Evolutionary conservation across 2,888 invertebrate genomes (phyloP).

Genomic region (Octodonta nipae): DNA sequence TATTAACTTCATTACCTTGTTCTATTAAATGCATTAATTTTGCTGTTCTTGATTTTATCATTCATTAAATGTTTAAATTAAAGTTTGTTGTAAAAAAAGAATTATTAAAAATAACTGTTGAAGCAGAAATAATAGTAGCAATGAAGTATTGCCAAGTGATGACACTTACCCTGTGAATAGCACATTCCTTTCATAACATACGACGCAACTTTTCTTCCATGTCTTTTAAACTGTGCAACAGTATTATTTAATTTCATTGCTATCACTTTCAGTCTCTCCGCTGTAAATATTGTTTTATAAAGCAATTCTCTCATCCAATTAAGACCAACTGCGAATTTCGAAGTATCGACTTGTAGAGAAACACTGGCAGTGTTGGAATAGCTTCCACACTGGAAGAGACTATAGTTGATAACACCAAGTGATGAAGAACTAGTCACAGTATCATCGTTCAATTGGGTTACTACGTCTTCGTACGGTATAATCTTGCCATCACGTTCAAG

Average conservation of each 20-base stretch:
- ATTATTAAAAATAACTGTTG: too few relatives aligned
- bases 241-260: constrained; percentile 72
- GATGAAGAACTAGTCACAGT: constrained; percentile 49
- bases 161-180: constrained; percentile 32
- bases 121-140: too few relatives aligned
- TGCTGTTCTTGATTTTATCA: too few relatives aligned
- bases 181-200: constrained; percentile 47
- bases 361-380: constrained; percentile 55
- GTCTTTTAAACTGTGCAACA: constrained; percentile 59
- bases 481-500: constrained; percentile 44
- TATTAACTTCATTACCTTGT: too few relatives aligned
- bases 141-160: too few relatives aligned
- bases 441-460: constrained; percentile 64
- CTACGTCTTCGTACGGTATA: constrained; percentile 55
- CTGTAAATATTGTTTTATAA: constrained; percentile 54
- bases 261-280: constrained; percentile 62
- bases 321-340: constrained; percentile 58
- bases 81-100: too few relatives aligned
- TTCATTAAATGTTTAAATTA: too few relatives aligned
- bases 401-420: constrained; percentile 47
- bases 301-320: constrained; percentile 65
- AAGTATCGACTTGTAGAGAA: constrained; percentile 60
- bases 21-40: too few relatives aligned
- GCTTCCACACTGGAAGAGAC: constrained; percentile 56
- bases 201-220: constrained; percentile 54